phyloP scores from a whole-genome alignment of 2,797 vertebrate species.

The Ptychobarbus kaznakovi region DNA sequence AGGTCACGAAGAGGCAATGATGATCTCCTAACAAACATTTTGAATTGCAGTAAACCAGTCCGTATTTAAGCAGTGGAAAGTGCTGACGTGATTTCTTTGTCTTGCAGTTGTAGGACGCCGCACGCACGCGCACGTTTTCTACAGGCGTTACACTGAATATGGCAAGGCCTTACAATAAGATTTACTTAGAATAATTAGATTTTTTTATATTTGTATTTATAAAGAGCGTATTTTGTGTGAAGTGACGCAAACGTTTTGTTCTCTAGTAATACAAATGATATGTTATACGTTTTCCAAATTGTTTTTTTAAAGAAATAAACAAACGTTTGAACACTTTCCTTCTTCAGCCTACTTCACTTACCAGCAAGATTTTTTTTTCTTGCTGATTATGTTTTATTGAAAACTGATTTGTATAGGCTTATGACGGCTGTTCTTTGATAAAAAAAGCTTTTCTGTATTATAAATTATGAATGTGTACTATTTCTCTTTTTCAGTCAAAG shows the following conservation, averaged over 20 bases:
- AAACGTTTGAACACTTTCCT: background rate
- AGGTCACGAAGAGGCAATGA: background rate
- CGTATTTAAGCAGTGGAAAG: constrained; percentile 10
- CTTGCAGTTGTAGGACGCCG: background rate
- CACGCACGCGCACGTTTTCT: background rate
- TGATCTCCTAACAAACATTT: constrained; percentile 21
- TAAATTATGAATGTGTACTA: background rate
- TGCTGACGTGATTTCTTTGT: constrained; percentile 7
- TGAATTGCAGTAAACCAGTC: constrained; percentile 15
- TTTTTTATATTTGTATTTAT: background rate
- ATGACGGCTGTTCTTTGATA: background rate
- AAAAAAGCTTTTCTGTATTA: background rate
- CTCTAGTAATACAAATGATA: background rate
- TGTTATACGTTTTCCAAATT: background rate
- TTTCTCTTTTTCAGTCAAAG: background rate
- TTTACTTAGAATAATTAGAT: background rate
- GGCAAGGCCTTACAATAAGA: background rate
- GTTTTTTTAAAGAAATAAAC: too few species aligned
- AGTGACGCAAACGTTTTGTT: background rate
- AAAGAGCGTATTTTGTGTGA: background rate
- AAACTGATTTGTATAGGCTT: background rate
- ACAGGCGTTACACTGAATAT: background rate
- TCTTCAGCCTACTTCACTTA: background rate
- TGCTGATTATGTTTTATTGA: background rate
- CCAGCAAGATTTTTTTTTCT: background rate